phyloP scores from a whole-genome alignment of 2,888 invertebrate genomes.

The Sinodicranocentrus sp. region DNA sequence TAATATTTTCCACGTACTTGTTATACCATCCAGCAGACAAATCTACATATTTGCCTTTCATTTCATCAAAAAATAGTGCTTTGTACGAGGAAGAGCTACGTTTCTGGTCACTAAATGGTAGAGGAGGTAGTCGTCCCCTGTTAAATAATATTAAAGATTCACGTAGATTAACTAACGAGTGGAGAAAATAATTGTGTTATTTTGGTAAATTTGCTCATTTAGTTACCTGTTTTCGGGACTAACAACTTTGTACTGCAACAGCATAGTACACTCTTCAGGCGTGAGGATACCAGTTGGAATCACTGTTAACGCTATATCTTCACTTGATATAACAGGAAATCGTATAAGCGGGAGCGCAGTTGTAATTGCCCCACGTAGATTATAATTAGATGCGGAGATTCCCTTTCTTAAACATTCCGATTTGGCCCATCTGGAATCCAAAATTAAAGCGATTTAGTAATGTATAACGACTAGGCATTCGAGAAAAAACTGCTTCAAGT shows the following conservation, averaged over 20 bases:
- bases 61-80: slow-evolving; percentile 67
- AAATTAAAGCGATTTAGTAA: too few relatives aligned
- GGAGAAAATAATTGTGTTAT: neutral
- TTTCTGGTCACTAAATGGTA: slow-evolving; percentile 62
- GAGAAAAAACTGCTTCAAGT: too few relatives aligned
- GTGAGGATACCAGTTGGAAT: slow-evolving; percentile 87
- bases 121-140: slow-evolving; percentile 49
- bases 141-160: neutral
- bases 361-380: slow-evolving; percentile 85
- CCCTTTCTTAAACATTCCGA: slow-evolving; percentile 86
- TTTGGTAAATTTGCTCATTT: too few relatives aligned
- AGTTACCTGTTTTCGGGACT: slow-evolving; percentile 60
- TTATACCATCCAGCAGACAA: slow-evolving; percentile 71
- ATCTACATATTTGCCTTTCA: slow-evolving; percentile 69
- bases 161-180: neutral
- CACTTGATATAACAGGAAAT: slow-evolving; percentile 90
- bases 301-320: slow-evolving; percentile 89
- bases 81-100: slow-evolving; percentile 68
- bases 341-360: slow-evolving; percentile 85
- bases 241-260: slow-evolving; percentile 69
- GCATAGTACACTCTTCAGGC: slow-evolving; percentile 60
- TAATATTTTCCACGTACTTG: slow-evolving; percentile 60
- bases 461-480: too few relatives aligned
- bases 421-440: slow-evolving; percentile 83
- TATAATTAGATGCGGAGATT: slow-evolving; percentile 83